Evolutionary conservation across 37 sponge, comb jelly and placozoan species (phyloP).

Genomic region (Geodia barretti): DNA sequence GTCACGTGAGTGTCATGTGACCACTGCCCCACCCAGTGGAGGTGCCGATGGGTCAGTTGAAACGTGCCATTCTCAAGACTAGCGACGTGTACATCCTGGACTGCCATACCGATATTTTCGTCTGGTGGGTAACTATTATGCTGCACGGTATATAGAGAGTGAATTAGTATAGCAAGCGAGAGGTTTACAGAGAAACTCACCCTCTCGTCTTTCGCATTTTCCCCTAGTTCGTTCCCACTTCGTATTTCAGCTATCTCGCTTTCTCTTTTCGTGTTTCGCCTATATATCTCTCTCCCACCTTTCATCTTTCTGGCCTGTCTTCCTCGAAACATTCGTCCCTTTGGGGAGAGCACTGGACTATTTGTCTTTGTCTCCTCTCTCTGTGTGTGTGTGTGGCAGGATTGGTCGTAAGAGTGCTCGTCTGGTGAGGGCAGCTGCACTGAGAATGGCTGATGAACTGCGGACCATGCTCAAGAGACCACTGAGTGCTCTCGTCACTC

Average conservation of each 20-base stretch:
- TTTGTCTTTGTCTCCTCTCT: neutral
- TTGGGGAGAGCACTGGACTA: no score
- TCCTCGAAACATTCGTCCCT: no score
- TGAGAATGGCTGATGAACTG: conserved; percentile 78
- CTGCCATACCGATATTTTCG: conserved; percentile 79
- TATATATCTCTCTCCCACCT: no score
- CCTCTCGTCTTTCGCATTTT: no score
- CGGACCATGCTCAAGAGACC: conserved; percentile 73
- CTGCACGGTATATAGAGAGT: no score
- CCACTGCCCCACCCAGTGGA: conserved; percentile 24
- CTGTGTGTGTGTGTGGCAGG: conserved; percentile 55
- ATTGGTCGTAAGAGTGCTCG: conserved; percentile 77
- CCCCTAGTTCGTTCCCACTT: no score
- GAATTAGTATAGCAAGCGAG: no score
- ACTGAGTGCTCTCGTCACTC: conserved; percentile 64
- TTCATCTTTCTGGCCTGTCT: no score
- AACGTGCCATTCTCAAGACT: conserved; percentile 46
- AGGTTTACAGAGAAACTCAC: no score
- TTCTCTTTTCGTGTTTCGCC: no score
- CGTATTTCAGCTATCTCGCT: no score
- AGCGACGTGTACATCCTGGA: conserved; percentile 87
- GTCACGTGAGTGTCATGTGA: neutral
- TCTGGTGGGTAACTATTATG: conserved; percentile 96
- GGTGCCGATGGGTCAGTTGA: conserved; percentile 36
- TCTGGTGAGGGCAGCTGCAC: conserved; percentile 87